Conservation (phyloP, 2,888 invertebrate species). For the Morinoia aosen region DNA sequence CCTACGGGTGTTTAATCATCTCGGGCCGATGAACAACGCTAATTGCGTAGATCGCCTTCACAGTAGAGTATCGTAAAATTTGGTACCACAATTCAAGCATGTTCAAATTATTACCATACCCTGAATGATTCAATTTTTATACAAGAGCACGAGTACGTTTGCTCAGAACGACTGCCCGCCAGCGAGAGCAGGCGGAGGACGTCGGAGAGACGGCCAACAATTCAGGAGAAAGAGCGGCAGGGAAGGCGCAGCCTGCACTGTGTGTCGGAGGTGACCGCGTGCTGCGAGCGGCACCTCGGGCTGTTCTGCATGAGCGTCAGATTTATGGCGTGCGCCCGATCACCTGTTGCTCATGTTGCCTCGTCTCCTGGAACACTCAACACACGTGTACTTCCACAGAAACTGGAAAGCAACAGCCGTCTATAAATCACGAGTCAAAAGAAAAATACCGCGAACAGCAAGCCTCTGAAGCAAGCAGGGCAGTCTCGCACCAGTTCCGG, state of each 20-base stretch:
- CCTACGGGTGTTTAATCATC: not conserved
- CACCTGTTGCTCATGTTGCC: conserved; percentile 28
- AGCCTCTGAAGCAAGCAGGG: not conserved
- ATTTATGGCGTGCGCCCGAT: conserved; percentile 16
- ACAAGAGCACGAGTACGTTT: not conserved
- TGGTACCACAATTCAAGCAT: not conserved
- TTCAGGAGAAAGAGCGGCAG: not conserved
- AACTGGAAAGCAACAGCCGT: not conserved
- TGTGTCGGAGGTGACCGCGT: not conserved
- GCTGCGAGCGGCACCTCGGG: not conserved
- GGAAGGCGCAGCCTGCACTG: not conserved
- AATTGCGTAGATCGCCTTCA: not conserved
- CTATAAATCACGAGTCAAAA: not conserved
- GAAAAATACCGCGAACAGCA: not conserved
- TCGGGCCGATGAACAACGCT: not conserved
- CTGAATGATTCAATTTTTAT: not conserved
- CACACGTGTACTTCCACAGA: not conserved
- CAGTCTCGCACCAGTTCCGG: conserved; percentile 13
- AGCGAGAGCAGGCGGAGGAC: not conserved
- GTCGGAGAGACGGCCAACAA: not conserved
- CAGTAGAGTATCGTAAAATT: not conserved
- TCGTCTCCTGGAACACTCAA: not conserved
- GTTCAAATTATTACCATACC: not conserved
- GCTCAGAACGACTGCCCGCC: not conserved
- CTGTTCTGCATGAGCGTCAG: not conserved